A percentile compares a stretch with the other conserved stretches of the same genome.
These are phyloP conservation scores for Acanthococcus lagerstroemiae DNA, from an alignment of 2,888 invertebrate genomes.

Conservation along the genomic window DNA sequence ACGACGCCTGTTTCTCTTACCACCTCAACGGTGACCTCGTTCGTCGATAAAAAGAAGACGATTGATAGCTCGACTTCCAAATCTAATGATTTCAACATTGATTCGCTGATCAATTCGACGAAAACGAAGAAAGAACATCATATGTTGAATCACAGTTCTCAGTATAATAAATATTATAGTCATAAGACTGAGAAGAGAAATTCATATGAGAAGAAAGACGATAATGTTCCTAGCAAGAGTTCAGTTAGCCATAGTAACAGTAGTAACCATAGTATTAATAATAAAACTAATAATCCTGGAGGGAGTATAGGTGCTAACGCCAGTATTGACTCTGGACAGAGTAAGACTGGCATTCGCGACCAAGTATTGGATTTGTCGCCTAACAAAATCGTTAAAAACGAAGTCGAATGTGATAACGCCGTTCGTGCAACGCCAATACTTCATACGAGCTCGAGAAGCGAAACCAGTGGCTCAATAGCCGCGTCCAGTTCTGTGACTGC, in stretches of 20 bases:
- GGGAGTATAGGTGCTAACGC: neutral
- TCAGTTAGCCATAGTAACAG: neutral
- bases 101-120: constrained; percentile 4
- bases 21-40: neutral
- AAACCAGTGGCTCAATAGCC: neutral
- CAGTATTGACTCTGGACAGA: neutral
- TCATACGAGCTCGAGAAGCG: constrained; percentile 1
- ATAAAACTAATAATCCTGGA: neutral
- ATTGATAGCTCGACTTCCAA: neutral
- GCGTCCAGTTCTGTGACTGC: neutral
- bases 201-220: neutral
- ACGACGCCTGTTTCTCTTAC: neutral
- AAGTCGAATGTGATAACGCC: neutral
- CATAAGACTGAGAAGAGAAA: constrained; percentile 21
- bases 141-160: constrained; percentile 20
- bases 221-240: neutral
- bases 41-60: neutral
- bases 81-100: constrained; percentile 10
- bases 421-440: too few relatives aligned
- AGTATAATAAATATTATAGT: constrained; percentile 26
- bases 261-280: neutral
- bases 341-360: constrained; percentile 36
- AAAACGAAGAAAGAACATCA: constrained; percentile 17
- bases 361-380: constrained; percentile 28
- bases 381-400: constrained; percentile 16